A percentile compares a stretch with the other conserved stretches of the same genome.
Conservation (phyloP, 2,113 vertebrate species). For the Tenrec ecaudatus region DNA sequence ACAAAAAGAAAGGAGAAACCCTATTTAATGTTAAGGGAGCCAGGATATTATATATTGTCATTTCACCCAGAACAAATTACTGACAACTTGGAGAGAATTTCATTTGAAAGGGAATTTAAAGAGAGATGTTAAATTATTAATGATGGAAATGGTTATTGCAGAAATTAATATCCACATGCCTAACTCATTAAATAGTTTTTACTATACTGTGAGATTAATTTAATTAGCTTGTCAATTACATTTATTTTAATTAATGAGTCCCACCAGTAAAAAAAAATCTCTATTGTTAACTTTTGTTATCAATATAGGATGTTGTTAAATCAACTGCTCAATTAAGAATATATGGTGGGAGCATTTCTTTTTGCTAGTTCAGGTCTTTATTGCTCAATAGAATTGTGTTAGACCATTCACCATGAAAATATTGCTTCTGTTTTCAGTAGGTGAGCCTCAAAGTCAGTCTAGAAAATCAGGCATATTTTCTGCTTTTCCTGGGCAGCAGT, state of each 20-base stretch:
- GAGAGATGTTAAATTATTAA: background rate
- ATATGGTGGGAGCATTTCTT: background rate
- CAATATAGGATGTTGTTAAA: slow-evolving; percentile 39
- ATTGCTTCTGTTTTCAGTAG: slow-evolving; percentile 28
- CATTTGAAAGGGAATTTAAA: slow-evolving; percentile 21
- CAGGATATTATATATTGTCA: background rate
- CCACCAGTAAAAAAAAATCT: background rate
- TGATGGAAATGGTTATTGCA: background rate
- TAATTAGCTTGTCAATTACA: background rate
- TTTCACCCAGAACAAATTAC: background rate
- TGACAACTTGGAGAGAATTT: background rate
- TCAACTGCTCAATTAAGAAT: slow-evolving; percentile 30
- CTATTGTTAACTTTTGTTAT: slow-evolving; percentile 30
- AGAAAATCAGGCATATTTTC: slow-evolving; percentile 8
- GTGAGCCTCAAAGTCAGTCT: background rate
- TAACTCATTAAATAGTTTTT: background rate
- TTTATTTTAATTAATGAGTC: background rate
- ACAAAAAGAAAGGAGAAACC: background rate
- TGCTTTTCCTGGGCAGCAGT: background rate
- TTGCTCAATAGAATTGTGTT: slow-evolving; percentile 26
- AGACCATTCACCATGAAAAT: slow-evolving; percentile 51
- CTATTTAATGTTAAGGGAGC: slow-evolving; percentile 6
- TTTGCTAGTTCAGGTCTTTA: background rate
- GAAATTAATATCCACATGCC: background rate
- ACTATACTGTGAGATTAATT: background rate